These are phyloP conservation scores for Molothrus ater DNA, from an alignment of 2,797 vertebrate species.

Conservation along the genomic window DNA sequence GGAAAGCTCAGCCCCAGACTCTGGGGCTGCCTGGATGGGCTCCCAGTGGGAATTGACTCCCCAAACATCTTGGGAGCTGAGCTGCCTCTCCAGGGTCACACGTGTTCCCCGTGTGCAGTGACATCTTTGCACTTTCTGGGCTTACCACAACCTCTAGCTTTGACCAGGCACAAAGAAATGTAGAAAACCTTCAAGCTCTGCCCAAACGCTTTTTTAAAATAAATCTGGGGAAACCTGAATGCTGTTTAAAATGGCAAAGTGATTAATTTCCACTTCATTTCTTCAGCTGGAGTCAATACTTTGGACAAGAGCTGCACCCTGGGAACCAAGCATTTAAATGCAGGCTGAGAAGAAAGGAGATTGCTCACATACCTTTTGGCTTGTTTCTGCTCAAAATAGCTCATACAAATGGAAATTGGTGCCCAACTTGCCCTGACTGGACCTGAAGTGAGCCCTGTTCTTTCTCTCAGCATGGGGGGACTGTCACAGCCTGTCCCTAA, in stretches of 20 bases:
- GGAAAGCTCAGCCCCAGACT: neutral
- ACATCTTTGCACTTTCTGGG: neutral
- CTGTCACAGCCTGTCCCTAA: neutral
- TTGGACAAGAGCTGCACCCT: neutral
- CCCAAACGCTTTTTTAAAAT: neutral
- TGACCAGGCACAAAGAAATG: neutral
- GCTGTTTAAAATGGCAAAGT: neutral
- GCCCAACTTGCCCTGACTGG: neutral
- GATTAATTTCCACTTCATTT: conserved; percentile 29
- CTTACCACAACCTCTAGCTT: neutral
- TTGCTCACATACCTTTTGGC: neutral
- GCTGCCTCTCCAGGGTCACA: neutral
- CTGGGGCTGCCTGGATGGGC: neutral
- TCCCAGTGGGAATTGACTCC: neutral
- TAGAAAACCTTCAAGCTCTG: neutral
- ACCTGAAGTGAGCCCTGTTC: neutral
- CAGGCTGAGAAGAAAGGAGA: neutral
- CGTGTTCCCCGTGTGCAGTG: neutral
- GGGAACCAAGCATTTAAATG: neutral
- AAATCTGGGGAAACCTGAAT: neutral
- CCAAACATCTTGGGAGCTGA: fast-evolving
- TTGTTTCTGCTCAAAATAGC: neutral
- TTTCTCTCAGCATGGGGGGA: neutral
- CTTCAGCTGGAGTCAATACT: neutral
- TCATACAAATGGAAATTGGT: neutral